These are phyloP conservation scores for Leptinotarsa defecta DNA, from an alignment of 1,140 invertebrate genomes.

Conservation along the genomic window DNA sequence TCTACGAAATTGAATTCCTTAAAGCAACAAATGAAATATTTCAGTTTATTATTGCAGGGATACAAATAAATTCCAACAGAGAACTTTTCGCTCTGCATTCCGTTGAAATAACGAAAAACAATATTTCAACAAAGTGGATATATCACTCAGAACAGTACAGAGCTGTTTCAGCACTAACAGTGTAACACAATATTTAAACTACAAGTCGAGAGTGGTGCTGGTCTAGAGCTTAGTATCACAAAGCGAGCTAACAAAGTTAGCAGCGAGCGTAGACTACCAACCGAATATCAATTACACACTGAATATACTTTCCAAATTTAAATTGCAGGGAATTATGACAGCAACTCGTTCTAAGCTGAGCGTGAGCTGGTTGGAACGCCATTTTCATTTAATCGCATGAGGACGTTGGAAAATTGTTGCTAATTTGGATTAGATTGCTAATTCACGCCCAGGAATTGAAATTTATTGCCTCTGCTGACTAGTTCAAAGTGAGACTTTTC, in stretches of 20 bases:
- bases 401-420: neutral
- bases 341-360: constrained; percentile 1
- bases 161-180: neutral
- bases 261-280: neutral
- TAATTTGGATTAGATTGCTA: constrained; percentile 6
- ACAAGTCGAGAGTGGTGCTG: neutral
- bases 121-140: neutral
- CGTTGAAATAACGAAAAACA: neutral
- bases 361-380: neutral
- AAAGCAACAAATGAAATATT: no score
- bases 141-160: neutral
- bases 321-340: constrained; percentile 17
- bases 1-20: no score
- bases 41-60: no score
- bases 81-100: no score
- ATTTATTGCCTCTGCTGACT: no score
- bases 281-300: constrained; percentile 26
- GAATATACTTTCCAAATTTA: constrained; percentile 21
- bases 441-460: neutral
- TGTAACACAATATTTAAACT: constrained; percentile 22
- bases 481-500: no score
- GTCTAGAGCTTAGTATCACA: constrained; percentile 20
- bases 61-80: no score
- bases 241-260: constrained; percentile 19
- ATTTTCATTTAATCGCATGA: constrained; percentile 3